Evolutionary conservation across 2,797 vertebrate genomes (phyloP), one percentile per base, ranked within the genome.

Genomic region (Myoxocephalus aenaeus): DNA sequence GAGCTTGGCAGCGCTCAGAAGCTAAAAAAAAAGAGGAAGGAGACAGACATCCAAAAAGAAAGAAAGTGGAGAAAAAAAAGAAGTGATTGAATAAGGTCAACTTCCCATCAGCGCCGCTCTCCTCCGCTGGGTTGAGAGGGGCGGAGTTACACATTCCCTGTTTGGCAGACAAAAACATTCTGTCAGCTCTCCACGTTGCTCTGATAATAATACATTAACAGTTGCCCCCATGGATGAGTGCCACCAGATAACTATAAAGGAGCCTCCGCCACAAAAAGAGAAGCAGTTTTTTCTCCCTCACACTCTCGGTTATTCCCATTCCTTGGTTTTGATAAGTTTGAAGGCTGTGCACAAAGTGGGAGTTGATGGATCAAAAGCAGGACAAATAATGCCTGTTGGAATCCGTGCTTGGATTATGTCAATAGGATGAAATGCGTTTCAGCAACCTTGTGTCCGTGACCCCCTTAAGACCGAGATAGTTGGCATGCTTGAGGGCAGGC

Each of bases 141-240:
- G 81, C 38, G 82, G 87, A 83, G 86, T 54, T 73, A 25, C 46
- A 8, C 59, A 74, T 87, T 78, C 81, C 46, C 70, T 80, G 83
- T 79, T 56, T 89, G 86, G 32, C 81, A 77, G 70, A 74, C 65
- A 79, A 61, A 87, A 83, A 65, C 88, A 90, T 87, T 89, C 91
- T 88, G 83, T 81, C 86, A 86, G 86, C 89, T 80, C 75, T 79
- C 77, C 18, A 75, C 77, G 20, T 73, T 66, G 79, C 73, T 85
- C 85, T 85, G 87, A 89, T 90, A 85, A 89, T 83, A 82, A 86
- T 77, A 74, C 32, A 44, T 87, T 86, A 84, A 87, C 80, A 77
- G 85, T 85, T 70, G 70, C 80, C 70, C 71, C 38, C 0, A 44
- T 89, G 83, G 85, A 85, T 56, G 72, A 70, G 75, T 62, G 86